Evolutionary conservation across 2,113 vertebrate genomes (phyloP).

Genomic region (Apteryx owenii): DNA sequence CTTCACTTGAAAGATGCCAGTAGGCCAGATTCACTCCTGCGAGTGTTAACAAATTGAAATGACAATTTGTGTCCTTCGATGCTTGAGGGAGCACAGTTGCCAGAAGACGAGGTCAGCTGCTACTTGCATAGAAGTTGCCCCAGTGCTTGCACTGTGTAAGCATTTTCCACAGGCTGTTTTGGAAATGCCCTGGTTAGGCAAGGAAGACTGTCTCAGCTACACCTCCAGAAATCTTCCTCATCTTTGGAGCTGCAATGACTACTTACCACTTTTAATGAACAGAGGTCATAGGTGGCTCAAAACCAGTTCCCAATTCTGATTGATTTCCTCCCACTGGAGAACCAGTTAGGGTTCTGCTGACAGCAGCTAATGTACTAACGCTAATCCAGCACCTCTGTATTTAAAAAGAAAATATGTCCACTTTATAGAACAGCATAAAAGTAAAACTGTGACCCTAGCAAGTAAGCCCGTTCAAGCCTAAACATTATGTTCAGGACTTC

Average conservation of each 20-base stretch:
- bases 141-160: not conserved
- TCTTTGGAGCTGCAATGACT: not conserved
- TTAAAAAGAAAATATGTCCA: not conserved
- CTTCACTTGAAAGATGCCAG: not conserved
- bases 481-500: not conserved
- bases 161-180: accelerated
- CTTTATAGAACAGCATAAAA: not conserved
- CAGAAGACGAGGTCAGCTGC: not conserved
- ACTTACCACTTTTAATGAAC: not conserved
- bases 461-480: not conserved
- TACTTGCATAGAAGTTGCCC: not conserved
- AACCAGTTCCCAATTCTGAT: not conserved
- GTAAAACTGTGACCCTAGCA: not conserved
- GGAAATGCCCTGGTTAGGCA: not conserved
- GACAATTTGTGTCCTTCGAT: not conserved
- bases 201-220: not conserved
- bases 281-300: not conserved
- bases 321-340: not conserved
- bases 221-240: not conserved
- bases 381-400: not conserved
- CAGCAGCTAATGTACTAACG: not conserved
- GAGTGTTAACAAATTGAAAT: not conserved
- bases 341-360: not conserved
- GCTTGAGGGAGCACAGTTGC: not conserved
- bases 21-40: not conserved